A percentile compares a stretch with the other conserved stretches of the same genome.
These are phyloP conservation scores for Furnarius figulus DNA, from an alignment of 2,113 vertebrate genomes.

Conservation along the genomic window DNA sequence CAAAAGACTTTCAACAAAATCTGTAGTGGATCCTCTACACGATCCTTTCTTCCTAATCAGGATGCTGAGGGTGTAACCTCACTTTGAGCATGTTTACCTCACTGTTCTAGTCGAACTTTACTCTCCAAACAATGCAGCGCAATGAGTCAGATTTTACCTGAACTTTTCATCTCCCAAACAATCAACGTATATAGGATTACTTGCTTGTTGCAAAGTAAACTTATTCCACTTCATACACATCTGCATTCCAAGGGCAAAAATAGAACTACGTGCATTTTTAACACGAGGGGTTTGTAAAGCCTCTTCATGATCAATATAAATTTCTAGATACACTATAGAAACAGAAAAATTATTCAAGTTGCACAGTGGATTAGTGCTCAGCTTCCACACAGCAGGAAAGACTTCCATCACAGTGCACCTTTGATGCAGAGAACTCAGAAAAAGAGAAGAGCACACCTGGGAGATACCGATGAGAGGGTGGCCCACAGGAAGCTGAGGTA, in stretches of 20 bases:
- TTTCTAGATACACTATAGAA: not conserved
- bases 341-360: not conserved
- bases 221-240: not conserved
- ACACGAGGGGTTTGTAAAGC: not conserved
- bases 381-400: not conserved
- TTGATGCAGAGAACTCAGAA: rapidly evolving
- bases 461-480: not conserved
- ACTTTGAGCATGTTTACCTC: rapidly evolving
- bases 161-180: not conserved
- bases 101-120: not conserved
- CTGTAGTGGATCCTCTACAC: not conserved
- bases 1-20: not conserved
- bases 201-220: not conserved
- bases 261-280: not conserved
- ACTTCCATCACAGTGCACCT: not conserved
- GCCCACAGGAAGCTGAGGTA: not conserved
- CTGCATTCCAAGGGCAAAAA: not conserved
- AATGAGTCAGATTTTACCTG: not conserved
- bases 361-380: not conserved
- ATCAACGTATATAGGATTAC: not conserved
- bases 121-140: not conserved
- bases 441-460: not conserved
- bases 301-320: not conserved
- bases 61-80: not conserved
- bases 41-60: not conserved